Conservation (phyloP, 2,888 invertebrate species). For the Drosophila phalerata region DNA sequence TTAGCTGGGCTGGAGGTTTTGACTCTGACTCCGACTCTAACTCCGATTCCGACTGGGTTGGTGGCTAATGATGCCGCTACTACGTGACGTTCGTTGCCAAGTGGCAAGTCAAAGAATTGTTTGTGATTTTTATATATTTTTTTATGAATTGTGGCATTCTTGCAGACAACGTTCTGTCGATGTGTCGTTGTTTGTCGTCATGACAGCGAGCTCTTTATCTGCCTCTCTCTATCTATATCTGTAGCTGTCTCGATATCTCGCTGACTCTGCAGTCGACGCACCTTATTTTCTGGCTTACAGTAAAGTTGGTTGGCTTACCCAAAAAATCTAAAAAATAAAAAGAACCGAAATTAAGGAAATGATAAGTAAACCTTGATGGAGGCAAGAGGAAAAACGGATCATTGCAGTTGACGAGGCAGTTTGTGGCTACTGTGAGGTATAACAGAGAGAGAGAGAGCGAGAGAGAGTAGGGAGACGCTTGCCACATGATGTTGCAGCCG, state of each 20-base stretch:
- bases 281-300: slow-evolving; percentile 74
- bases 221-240: slow-evolving; percentile 18
- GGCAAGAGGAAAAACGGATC: not conserved
- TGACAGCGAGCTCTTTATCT: slow-evolving; percentile 29
- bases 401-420: slow-evolving; percentile 43
- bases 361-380: slow-evolving; percentile 37
- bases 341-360: slow-evolving; percentile 12
- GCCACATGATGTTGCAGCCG: slow-evolving; percentile 26
- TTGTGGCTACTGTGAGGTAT: slow-evolving; percentile 25
- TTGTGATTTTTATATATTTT: slow-evolving; percentile 47
- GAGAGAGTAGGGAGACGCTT: not conserved
- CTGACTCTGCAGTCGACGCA: slow-evolving; percentile 53
- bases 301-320: slow-evolving; percentile 20
- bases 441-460: not conserved
- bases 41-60: slow-evolving; percentile 35
- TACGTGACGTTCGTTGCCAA: slow-evolving; percentile 79
- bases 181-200: slow-evolving; percentile 41
- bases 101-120: slow-evolving; percentile 71
- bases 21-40: not conserved
- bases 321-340: slow-evolving; percentile 25
- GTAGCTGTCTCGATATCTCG: slow-evolving; percentile 10
- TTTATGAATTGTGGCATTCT: slow-evolving; percentile 77
- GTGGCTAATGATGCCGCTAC: slow-evolving; percentile 76
- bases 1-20: slow-evolving; percentile 22
- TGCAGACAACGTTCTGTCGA: slow-evolving; percentile 37